Conservation (phyloP, 2,113 vertebrate species). For the Entosphenus tridentatus region DNA sequence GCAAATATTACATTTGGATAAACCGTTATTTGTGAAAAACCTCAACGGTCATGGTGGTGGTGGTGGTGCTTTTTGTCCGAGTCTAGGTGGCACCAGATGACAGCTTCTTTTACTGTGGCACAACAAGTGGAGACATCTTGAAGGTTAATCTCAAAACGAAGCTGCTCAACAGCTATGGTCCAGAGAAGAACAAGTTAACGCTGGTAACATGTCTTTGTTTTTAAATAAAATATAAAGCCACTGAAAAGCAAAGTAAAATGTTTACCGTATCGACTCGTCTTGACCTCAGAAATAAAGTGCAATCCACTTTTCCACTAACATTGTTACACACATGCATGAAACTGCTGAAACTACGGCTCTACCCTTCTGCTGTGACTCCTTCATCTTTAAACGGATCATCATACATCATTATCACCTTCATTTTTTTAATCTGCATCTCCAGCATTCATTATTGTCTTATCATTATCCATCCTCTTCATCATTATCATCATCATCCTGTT, state of each 20-base stretch:
- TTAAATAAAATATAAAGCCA: no score
- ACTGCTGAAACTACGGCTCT: background rate
- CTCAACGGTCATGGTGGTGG: no score
- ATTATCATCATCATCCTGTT: no score
- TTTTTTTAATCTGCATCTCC: no score
- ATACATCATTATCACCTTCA: no score
- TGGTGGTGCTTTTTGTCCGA: background rate
- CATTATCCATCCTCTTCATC: no score
- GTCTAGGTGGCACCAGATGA: conserved; percentile 36
- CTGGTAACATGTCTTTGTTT: conserved; percentile 18
- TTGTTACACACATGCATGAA: conserved; percentile 1
- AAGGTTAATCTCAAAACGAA: conserved; percentile 31
- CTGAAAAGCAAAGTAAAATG: no score
- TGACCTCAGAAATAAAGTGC: no score
- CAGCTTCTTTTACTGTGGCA: conserved; percentile 42
- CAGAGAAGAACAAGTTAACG: conserved; percentile 32
- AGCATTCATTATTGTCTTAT: no score
- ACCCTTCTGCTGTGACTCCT: background rate
- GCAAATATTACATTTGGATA: no score
- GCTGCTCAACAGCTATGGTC: conserved; percentile 27
- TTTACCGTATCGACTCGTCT: no score
- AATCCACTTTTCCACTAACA: background rate
- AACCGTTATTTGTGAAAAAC: no score
- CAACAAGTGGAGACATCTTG: conserved; percentile 50
- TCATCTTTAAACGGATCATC: background rate